Conservation (phyloP, 2,888 invertebrate species). For the Thyatira batis region DNA sequence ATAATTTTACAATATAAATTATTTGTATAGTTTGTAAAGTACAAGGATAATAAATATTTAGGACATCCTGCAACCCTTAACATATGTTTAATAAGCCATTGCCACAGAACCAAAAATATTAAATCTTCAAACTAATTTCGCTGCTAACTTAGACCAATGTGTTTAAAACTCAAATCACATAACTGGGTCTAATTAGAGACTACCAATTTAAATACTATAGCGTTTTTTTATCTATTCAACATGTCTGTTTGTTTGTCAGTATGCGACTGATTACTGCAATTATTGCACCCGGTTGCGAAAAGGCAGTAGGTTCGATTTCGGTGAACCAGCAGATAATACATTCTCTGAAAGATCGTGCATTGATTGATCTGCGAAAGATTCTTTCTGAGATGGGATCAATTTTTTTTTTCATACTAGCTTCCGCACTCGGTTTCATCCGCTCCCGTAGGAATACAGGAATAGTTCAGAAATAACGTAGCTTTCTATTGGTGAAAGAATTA, state of each 20-base stretch:
- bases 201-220: conserved; percentile 15
- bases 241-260: neutral
- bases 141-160: conserved; percentile 20
- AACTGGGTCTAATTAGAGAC: conserved; percentile 27
- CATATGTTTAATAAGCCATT: no score
- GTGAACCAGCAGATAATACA: neutral
- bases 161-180: conserved; percentile 13
- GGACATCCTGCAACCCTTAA: no score
- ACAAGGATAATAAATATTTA: no score
- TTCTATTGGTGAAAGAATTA: no score
- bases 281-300: neutral
- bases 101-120: no score
- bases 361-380: no score
- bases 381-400: neutral
- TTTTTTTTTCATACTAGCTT: neutral
- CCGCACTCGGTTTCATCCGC: no score
- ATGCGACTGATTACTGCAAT: neutral
- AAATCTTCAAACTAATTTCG: no score
- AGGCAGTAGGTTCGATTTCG: neutral
- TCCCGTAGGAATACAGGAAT: no score
- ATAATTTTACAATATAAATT: no score
- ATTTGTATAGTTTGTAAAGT: no score
- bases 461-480: no score
- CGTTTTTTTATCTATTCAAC: conserved; percentile 14
- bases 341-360: neutral